Percentiles rank a stretch among this genome's conserved stretches.
Conservation (phyloP, 1,140 invertebrate species). For the Sitobion miscanthi region DNA sequence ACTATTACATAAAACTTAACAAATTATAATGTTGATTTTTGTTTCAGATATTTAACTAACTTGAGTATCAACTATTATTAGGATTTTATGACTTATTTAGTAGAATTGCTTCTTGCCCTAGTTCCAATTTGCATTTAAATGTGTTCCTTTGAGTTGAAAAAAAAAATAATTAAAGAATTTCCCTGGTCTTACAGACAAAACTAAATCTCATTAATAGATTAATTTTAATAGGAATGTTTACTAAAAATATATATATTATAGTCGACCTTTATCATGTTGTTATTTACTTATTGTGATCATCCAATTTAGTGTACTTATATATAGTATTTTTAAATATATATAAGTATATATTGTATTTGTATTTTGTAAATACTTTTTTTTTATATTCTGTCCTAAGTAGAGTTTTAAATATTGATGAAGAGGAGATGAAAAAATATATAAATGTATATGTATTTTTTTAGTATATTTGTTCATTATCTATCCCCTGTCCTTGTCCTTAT, state of each 20-base stretch:
- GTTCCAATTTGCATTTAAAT: conserved; percentile 50
- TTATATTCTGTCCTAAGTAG: conserved; percentile 57
- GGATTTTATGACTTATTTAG: conserved; percentile 29
- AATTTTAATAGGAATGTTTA: conserved; percentile 54
- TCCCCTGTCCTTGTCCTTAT: conserved; percentile 34
- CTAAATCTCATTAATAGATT: conserved; percentile 49
- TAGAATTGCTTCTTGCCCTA: conserved; percentile 40
- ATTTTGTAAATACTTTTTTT: conserved; percentile 57
- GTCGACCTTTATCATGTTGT: conserved; percentile 56
- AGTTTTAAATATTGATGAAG: conserved; percentile 44
- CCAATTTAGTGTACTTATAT: conserved; percentile 56
- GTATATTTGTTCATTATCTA: conserved; percentile 17
- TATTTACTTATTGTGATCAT: conserved; percentile 56
- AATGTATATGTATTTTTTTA: conserved; percentile 44
- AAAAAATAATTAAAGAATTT: conserved; percentile 19
- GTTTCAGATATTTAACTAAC: conserved; percentile 26
- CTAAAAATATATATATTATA: conserved; percentile 43
- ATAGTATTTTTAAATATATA: conserved; percentile 54
- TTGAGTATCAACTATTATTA: conserved; percentile 48
- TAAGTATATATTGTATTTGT: conserved; percentile 55
- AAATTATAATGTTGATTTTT: not conserved
- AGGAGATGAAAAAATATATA: conserved; percentile 55
- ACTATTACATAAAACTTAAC: not conserved
- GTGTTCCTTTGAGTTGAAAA: conserved; percentile 44
- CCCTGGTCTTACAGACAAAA: conserved; percentile 14